Conservation (phyloP, 2,113 vertebrate species). For the Vulpes vulpes region DNA sequence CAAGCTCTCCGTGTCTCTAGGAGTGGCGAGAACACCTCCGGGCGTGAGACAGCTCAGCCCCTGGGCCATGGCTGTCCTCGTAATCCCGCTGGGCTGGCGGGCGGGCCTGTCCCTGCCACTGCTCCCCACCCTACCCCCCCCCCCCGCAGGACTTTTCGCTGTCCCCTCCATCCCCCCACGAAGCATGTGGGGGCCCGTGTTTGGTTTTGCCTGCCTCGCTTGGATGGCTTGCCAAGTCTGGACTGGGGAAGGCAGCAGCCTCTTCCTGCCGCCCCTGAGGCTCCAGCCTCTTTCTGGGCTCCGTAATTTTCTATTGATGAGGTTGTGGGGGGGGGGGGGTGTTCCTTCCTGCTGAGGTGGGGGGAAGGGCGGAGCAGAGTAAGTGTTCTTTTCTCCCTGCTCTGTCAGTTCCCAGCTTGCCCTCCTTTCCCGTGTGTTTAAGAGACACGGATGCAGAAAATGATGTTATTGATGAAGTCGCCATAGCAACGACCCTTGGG, state of each 20-base stretch:
- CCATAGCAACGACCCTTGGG: constrained; percentile 88
- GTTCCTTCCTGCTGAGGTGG: constrained; percentile 80
- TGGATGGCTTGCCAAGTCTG: constrained; percentile 73
- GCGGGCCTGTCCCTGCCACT: fast-evolving
- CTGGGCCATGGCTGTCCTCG: fast-evolving
- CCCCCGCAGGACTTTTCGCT: fast-evolving
- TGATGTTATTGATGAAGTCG: constrained; percentile 87
- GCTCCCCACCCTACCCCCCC: too few relatives aligned
- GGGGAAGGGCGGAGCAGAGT: constrained; percentile 71
- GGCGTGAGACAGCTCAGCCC: fast-evolving
- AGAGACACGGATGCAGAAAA: constrained; percentile 87
- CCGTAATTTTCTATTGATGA: constrained; percentile 86
- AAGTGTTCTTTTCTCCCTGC: constrained; percentile 84
- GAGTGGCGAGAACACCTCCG: background rate
- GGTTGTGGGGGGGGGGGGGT: constrained; percentile 81
- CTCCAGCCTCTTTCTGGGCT: constrained; percentile 78
- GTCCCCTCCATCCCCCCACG: fast-evolving
- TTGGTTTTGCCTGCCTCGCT: constrained; percentile 85
- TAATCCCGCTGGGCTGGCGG: background rate
- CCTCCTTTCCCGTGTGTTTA: constrained; percentile 83
- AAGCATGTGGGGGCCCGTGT: background rate
- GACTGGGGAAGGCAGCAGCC: constrained; percentile 58
- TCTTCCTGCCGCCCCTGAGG: background rate
- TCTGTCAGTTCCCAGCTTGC: constrained; percentile 82
- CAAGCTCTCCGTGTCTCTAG: background rate